These are phyloP conservation scores for Nycticorax nycticorax DNA, from an alignment of 2,113 vertebrate genomes.

Conservation along the genomic window DNA sequence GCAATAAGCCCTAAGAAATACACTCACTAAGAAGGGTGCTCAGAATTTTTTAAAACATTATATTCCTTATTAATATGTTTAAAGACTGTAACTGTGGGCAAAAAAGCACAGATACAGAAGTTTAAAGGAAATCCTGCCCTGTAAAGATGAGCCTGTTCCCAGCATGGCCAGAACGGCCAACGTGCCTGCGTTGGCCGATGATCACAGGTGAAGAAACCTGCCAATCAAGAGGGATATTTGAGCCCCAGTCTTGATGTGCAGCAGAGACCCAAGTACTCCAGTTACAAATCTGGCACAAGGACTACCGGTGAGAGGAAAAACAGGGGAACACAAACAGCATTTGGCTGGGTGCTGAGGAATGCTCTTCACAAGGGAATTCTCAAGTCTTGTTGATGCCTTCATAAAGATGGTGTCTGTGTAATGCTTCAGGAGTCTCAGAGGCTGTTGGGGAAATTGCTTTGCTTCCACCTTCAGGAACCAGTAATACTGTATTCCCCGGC, in stretches of 20 bases:
- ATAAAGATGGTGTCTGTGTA: neutral
- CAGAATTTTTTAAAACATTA: neutral
- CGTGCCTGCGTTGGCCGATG: neutral
- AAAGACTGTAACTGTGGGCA: neutral
- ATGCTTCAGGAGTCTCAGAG: neutral
- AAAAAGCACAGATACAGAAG: neutral
- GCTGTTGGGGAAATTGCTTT: neutral
- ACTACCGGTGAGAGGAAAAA: neutral
- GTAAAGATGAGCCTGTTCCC: neutral
- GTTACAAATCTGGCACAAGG: fast-evolving
- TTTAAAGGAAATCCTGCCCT: neutral
- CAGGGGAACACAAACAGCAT: neutral
- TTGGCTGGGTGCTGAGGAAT: neutral
- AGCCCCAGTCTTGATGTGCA: neutral
- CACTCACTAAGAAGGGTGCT: neutral
- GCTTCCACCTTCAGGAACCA: neutral
- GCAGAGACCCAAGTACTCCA: neutral
- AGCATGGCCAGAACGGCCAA: neutral
- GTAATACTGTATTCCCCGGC: neutral
- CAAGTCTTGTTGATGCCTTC: neutral
- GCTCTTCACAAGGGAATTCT: neutral
- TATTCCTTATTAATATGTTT: neutral
- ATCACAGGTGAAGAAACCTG: neutral
- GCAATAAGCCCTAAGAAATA: neutral
- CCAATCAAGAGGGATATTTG: neutral